These are phyloP conservation scores for Andrena bucephala DNA, from an alignment of 2,888 invertebrate genomes.

Conservation along the genomic window DNA sequence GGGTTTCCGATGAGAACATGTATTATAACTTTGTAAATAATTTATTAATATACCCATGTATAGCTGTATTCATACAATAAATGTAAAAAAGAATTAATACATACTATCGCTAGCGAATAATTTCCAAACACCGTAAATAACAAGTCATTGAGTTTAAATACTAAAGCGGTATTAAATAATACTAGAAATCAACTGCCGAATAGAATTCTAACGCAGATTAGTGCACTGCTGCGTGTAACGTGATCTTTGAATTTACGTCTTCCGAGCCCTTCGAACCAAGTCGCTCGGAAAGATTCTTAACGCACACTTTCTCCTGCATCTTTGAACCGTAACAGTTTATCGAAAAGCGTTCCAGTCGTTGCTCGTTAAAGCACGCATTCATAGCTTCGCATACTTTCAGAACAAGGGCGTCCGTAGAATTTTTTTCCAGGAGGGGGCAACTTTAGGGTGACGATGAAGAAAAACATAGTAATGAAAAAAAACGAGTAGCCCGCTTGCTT, in stretches of 20 bases:
- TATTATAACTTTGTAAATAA: slow-evolving; percentile 82
- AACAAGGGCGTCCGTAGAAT: no score
- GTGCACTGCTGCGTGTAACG: slow-evolving; percentile 1
- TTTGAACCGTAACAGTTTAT: slow-evolving; percentile 24
- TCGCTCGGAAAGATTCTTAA: slow-evolving; percentile 21
- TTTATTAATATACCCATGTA: slow-evolving; percentile 81
- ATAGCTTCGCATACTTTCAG: slow-evolving; percentile 23
- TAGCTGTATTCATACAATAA: slow-evolving; percentile 78
- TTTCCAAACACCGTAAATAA: slow-evolving; percentile 74
- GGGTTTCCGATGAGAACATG: slow-evolving; percentile 65
- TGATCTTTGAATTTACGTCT: slow-evolving; percentile 6
- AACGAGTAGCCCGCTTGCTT: no score
- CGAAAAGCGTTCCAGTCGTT: slow-evolving; percentile 24
- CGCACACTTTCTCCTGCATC: slow-evolving; percentile 19
- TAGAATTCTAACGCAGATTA: slow-evolving; percentile 16
- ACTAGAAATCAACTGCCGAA: slow-evolving; percentile 33
- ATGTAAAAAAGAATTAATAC: slow-evolving; percentile 76
- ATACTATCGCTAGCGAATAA: slow-evolving; percentile 63
- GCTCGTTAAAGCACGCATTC: slow-evolving; percentile 39
- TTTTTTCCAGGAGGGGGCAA: no score
- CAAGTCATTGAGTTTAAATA: slow-evolving; percentile 68
- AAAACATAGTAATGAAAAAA: no score
- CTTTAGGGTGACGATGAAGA: no score
- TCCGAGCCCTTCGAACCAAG: background rate
- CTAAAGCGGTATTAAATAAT: slow-evolving; percentile 52